Evolutionary conservation across 92 coral and sea anemone genomes (phyloP).

Genomic region (Porites cylindrica): DNA sequence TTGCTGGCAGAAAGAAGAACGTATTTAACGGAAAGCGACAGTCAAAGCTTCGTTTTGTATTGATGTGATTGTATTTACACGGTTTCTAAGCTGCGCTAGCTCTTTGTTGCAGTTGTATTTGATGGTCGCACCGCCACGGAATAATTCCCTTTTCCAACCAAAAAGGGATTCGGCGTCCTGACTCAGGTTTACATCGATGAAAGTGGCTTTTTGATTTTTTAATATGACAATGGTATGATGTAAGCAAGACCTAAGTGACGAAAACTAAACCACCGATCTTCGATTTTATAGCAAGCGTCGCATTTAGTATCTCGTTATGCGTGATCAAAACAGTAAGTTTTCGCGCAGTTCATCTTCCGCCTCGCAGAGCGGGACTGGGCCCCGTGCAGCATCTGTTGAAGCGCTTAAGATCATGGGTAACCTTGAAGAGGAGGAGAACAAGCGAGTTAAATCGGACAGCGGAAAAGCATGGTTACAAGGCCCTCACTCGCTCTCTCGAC

Average conservation of each 20-base stretch:
- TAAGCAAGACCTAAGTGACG: no score
- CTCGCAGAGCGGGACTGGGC: conserved; percentile 35
- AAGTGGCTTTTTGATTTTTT: no score
- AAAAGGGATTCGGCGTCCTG: no score
- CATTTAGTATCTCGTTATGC: not conserved
- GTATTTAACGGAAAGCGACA: not conserved
- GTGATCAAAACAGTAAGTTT: conserved; percentile 20
- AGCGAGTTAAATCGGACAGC: conserved; percentile 49
- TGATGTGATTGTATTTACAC: no score
- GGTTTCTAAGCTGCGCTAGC: not conserved
- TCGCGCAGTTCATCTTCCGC: conserved; percentile 27
- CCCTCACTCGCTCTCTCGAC: conserved; percentile 90
- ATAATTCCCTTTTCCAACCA: no score
- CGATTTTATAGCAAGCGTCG: not conserved
- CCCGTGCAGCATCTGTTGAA: conserved; percentile 58
- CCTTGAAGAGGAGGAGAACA: conserved; percentile 70
- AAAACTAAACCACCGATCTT: not conserved
- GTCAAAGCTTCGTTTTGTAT: not conserved
- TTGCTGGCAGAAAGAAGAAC: not conserved
- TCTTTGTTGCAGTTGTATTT: no score
- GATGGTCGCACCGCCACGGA: no score
- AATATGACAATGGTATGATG: no score
- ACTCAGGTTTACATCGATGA: no score
- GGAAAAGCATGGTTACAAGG: conserved; percentile 89
- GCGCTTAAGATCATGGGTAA: conserved; percentile 57